Base-by-base conservation (phyloP, 2,888 invertebrate species). In the Eilema griseolum region DNA sequence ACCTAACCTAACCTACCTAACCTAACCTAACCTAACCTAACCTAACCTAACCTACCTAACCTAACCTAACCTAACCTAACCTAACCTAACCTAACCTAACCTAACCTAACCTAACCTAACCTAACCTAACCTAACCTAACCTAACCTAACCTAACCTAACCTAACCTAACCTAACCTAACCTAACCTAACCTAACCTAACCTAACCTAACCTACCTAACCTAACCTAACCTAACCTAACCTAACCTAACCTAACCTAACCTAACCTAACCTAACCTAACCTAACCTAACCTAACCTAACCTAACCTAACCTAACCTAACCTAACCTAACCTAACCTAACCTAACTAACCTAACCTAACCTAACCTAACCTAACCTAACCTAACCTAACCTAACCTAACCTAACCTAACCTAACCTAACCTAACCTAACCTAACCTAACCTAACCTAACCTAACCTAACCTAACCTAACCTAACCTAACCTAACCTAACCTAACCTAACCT, bases 21-120 rank as follows among this genome's bases (percentile, higher is more conserved):
- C 69, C 69, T 70, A 71, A 67, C 71, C 67, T 71, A 71, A 71
- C 71, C 71, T 71, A 71, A 71, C 72, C 72, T 68, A 71, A 72
- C 72, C 68, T 68, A 72, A 71, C 68, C 71, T 68, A 71, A 71
- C 71, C 71, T 71, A 61, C 73, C 73, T 73, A 73, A 12, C 73
- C 70, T 70, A 73, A 70, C 73, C 70, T 70, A 73, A 70, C 73
- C 70, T 70, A 73, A 70, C 73, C 77, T 77, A 81, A 79, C 82
- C 83, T 80, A 82, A 82, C 82, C 82, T 82, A 82, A 80, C 66
- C 66, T 66, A 75, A 75, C 75, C 75, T 73, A 75, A 75, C 75
- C 75, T 74, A 74, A 74, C 74, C 74, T 74, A 74, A 74, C 71
- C 74, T 70, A 70, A 71, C 70, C 71, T 66, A 68, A 71, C 74